Evolutionary conservation across 2,797 vertebrate species (phyloP).

Genomic region (Euphonia xanthogaster): DNA sequence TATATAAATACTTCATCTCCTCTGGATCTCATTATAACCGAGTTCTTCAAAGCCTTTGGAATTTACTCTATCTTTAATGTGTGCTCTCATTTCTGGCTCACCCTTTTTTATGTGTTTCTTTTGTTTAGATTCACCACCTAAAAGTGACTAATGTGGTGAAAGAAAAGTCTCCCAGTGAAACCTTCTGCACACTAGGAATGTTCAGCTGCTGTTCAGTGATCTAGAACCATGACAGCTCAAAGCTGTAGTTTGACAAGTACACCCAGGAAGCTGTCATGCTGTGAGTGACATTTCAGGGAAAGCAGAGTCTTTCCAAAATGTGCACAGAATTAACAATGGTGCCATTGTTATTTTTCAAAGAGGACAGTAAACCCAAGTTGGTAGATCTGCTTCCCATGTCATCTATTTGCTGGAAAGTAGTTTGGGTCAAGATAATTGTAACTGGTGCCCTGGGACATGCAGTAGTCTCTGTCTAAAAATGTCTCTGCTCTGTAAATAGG

Average conservation of each 20-base stretch:
- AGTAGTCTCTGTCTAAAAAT: conserved; percentile 99
- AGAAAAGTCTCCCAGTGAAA: conserved; percentile 69
- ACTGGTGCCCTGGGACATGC: conserved; percentile 91
- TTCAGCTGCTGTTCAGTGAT: conserved; percentile 77
- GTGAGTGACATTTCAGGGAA: conserved; percentile 83
- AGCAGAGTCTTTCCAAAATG: conserved; percentile 82
- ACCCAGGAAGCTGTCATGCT: conserved; percentile 79
- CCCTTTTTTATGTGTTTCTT: conserved; percentile 62
- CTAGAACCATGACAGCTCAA: conserved; percentile 75
- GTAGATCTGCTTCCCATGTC: conserved; percentile 85
- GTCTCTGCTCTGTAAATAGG: conserved; percentile 89
- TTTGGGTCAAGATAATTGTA: conserved; percentile 99
- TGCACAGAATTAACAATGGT: conserved; percentile 85
- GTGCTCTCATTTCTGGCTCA: conserved; percentile 72
- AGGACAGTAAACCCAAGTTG: conserved; percentile 67
- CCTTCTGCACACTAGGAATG: conserved; percentile 78
- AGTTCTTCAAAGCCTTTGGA: conserved; percentile 83
- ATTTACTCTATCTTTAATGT: conserved; percentile 81
- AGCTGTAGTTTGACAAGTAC: conserved; percentile 76
- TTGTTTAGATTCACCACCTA: conserved; percentile 63
- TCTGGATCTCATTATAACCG: conserved; percentile 78
- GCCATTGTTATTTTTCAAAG: conserved; percentile 86
- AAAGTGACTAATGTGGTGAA: conserved; percentile 59
- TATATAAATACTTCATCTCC: conserved; percentile 85
- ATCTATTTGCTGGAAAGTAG: conserved; percentile 99